A percentile compares a stretch with the other conserved stretches of the same genome.
Conservation (phyloP, 2,113 vertebrate genomes). For the Petroica traversi region DNA sequence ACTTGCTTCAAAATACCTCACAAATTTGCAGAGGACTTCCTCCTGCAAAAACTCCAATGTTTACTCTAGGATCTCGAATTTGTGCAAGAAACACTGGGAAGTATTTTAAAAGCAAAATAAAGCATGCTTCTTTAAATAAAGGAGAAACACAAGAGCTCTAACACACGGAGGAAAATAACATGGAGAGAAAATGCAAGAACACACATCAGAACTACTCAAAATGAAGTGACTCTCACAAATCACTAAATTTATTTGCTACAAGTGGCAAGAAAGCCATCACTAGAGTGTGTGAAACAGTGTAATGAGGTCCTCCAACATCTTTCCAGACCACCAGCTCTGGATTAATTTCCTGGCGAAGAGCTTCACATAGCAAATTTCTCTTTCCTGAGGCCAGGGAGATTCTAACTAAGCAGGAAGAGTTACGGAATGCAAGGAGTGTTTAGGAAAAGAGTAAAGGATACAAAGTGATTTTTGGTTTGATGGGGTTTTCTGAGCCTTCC, state of each 20-base stretch:
- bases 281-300: fast-evolving
- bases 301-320: neutral
- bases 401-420: neutral
- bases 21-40: neutral
- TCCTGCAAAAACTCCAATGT: neutral
- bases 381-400: neutral
- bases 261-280: neutral
- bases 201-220: fast-evolving
- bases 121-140: neutral
- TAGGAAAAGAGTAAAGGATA: conserved; percentile 80
- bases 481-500: neutral
- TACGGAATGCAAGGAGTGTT: neutral
- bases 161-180: neutral
- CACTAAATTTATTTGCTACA: neutral
- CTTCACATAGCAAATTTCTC: neutral
- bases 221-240: neutral
- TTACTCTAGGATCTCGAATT: neutral
- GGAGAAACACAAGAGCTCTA: neutral
- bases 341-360: neutral
- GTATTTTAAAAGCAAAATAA: neutral
- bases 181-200: neutral
- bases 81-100: neutral
- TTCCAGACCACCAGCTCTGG: neutral
- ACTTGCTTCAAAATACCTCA: neutral
- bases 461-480: conserved; percentile 21